Evolutionary conservation across 1,140 invertebrate species (phyloP), one percentile per base, ranked within the genome.

Genomic region (Cyclargus thomasi): DNA sequence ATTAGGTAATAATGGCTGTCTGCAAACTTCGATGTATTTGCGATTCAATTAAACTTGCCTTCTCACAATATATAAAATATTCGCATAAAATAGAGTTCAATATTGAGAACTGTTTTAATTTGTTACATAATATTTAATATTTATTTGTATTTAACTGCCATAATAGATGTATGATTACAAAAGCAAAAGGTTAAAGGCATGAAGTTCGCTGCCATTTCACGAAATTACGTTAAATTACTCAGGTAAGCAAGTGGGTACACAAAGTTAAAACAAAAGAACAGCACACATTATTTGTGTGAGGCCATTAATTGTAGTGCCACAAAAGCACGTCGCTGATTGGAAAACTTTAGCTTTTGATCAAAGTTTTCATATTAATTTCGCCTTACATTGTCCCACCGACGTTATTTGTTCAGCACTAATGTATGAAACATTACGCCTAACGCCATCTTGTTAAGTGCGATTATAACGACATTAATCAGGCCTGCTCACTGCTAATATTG

Each of bases 281-380:
- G 55, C 55, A 59, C 65, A 59, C 62, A 67, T 67, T 68, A 72
- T 71, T 73, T 73, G 74, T 67, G 69, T 69, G 65, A 63, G 69
- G 59, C 72, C 75, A 79, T 80, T 78, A 80, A 80, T 79, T 74
- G 72, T 72, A 70, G 68, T 53, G 63, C 57, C 64, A 75, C 76
- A 74, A 74, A 73, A 75, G 57, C 70, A 64, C 36, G 35, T 64
- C 67, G 18, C 66, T 76, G 75, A 80, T 82, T 82, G 80, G 78
- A 77, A 79, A 82, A 82, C 70, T 82, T 82, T 69, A 68, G 64
- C 69, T 73, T 75, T 80, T 78, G 71, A 72, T 70, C 57, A 74
- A 82, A 82, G 70, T 82, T 82, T 75, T 74, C 75, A 78, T 82
- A 82, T 82, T 82, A 80, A 82, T 80, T 77, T 72, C 67, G 62